Evolutionary conservation across 2,797 vertebrate species (phyloP).

Genomic region (Acipenser transmontanus): DNA sequence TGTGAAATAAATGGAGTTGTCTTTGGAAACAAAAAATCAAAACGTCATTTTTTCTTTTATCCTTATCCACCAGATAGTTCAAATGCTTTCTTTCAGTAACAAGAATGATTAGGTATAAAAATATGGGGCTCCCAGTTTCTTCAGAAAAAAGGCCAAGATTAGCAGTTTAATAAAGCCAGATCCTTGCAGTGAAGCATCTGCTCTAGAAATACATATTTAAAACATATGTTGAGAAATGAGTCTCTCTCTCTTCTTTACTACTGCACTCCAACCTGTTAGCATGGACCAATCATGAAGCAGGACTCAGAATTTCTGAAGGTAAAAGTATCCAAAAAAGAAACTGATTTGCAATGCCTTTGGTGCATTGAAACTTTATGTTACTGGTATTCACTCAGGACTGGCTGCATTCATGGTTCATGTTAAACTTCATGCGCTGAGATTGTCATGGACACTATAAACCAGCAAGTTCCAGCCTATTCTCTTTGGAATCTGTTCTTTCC

Average conservation of each 20-base stretch:
- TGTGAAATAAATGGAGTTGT: neutral
- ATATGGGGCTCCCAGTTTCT: conserved; percentile 15
- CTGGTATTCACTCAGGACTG: no score
- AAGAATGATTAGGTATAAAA: conserved; percentile 37
- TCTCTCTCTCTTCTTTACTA: conserved; percentile 39
- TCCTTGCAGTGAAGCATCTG: neutral
- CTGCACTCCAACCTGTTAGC: conserved; percentile 32
- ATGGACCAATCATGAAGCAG: no score
- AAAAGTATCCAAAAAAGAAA: no score
- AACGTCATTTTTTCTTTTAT: conserved; percentile 27
- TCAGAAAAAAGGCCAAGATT: neutral
- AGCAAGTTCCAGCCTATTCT: no score
- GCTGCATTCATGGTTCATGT: no score
- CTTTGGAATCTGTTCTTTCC: no score
- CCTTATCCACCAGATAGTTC: conserved; percentile 15
- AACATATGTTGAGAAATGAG: conserved; percentile 44
- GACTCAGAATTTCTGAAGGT: no score
- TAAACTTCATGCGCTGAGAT: no score
- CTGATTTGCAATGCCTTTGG: no score
- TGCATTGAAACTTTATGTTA: no score
- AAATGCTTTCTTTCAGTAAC: conserved; percentile 14
- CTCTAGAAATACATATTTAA: conserved; percentile 32
- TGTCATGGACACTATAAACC: no score
- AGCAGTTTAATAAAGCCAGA: neutral
- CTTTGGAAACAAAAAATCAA: conserved; percentile 26